Evolutionary conservation across 2,797 vertebrate genomes (phyloP).

Genomic region (Buceros bicornis): DNA sequence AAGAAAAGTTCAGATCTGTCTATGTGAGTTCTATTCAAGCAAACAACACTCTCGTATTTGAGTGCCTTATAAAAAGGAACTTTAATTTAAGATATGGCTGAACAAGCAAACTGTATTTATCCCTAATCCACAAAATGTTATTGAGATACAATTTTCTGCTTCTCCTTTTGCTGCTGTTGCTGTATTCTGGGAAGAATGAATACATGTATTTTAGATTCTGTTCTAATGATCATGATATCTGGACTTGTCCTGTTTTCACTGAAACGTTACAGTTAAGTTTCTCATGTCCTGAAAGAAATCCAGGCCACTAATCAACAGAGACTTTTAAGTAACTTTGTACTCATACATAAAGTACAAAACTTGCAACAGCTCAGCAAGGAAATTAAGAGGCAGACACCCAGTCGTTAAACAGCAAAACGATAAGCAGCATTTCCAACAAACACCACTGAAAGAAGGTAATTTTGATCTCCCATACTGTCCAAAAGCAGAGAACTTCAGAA

Average conservation of each 20-base stretch:
- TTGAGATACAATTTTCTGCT: neutral
- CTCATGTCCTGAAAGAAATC: neutral
- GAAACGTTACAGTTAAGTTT: neutral
- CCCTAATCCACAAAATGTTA: neutral
- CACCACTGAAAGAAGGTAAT: neutral
- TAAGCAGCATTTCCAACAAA: neutral
- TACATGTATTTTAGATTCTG: neutral
- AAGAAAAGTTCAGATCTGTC: neutral
- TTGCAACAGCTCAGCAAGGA: neutral
- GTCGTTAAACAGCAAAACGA: neutral
- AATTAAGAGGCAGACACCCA: neutral
- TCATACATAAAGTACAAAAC: neutral
- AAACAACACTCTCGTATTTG: neutral
- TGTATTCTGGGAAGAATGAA: neutral
- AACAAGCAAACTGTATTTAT: neutral
- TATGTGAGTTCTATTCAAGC: neutral
- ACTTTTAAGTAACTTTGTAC: neutral
- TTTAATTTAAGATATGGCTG: neutral
- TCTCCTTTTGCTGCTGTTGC: neutral
- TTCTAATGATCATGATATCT: neutral
- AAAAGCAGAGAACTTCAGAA: neutral
- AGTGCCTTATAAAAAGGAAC: neutral
- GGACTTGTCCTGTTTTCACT: neutral
- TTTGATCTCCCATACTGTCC: neutral
- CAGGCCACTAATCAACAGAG: neutral